Base-by-base conservation (phyloP, 2,888 invertebrate genomes). In the Glyphotaelius pellucidus region DNA sequence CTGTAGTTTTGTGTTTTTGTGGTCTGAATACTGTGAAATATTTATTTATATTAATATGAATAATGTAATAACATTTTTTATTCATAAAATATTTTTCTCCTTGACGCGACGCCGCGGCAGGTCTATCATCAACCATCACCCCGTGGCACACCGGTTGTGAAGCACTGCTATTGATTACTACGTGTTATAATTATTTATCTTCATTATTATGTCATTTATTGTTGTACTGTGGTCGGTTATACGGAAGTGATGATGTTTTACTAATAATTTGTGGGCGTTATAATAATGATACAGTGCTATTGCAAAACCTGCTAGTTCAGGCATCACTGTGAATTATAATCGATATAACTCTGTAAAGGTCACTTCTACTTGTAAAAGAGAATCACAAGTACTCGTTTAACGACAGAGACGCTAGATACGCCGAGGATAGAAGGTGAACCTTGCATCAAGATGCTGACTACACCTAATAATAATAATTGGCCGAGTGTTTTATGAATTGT, bases 401-500 rank as follows among this genome's bases (percentile, higher is more conserved):
- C n/a, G 67, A 25, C 67, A 67, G 5, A 52, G 52, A 52, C 9
- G 25, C n/a, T 67, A 67, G 67, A 67, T 67, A 67, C 25, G 67
- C 11, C 67, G 67, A 67, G 67, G 67, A 25, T n/a, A 67, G n/a
- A 42, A 67, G 67, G 25, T 67, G 25, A n/a, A 67, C 67, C 67
- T 67, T n/a, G 67, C 25, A 19, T 25, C 7, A 25, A 67, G 67
- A 25, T 25, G 67, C 25, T 25, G 67, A 67, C 67, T 67, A 67
- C 25, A 67, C 67, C 67, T 67, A 67, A 67, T 67, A 67, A 67
- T 67, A 67, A 67, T 83, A 32, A 32, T 83, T 47, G 80, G 42
- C 30, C 52, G 87, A 83, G 91, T 30, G 32, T 83, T 83, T 80
- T 89, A 88, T 89, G 89, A 42, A 89, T 89, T 47, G 89, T 83